Evolutionary conservation across 2,113 vertebrate genomes (phyloP).

Genomic region (Rhodinocichla rosea): DNA sequence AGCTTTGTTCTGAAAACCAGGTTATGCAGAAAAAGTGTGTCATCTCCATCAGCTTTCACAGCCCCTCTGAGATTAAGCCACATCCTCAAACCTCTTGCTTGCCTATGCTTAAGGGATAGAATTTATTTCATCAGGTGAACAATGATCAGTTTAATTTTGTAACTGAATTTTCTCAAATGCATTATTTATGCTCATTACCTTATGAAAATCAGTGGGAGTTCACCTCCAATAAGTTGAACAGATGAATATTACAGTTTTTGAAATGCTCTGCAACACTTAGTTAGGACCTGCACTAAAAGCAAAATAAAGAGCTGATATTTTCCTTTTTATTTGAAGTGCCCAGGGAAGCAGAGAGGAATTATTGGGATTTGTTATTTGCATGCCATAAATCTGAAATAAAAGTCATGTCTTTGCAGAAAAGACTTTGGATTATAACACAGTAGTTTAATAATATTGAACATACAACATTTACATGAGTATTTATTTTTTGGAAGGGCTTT

Average conservation of each 20-base stretch:
- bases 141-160: not conserved
- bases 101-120: not conserved
- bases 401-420: not conserved
- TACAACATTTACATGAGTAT: not conserved
- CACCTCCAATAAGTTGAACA: not conserved
- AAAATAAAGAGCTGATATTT: not conserved
- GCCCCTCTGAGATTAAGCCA: not conserved
- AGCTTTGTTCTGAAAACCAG: not conserved
- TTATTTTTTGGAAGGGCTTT: not conserved
- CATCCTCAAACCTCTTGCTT: not conserved
- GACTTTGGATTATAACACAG: not conserved
- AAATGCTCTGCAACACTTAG: not conserved
- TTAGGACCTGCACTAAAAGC: not conserved
- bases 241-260: not conserved
- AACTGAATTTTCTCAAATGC: not conserved
- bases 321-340: not conserved
- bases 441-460: not conserved
- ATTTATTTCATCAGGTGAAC: not conserved
- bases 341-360: not conserved
- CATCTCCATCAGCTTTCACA: not conserved
- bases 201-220: not conserved
- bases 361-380: not conserved
- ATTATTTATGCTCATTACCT: constrained; percentile 18
- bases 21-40: not conserved
- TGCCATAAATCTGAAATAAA: not conserved